Base-by-base conservation (phyloP, 1,140 invertebrate species). In the Camponotus pennsylvanicus region DNA sequence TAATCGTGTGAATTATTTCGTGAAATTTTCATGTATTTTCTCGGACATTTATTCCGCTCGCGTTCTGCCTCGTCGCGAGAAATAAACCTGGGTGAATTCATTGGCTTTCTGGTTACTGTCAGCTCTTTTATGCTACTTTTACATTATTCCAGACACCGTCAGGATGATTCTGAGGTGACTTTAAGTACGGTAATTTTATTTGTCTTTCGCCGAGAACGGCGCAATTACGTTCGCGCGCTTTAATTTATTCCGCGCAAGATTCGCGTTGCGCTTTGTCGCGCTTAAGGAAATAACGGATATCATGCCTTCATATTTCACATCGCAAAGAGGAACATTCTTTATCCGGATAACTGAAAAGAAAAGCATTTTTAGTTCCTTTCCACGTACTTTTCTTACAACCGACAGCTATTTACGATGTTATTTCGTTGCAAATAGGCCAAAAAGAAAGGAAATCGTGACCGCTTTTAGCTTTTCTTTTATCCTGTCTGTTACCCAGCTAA, bases 221-320 rank as follows among this genome's bases (percentile, higher is more conserved):
- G 52, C 78, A 40, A 71, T 82, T 71, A 71, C 66, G 21, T 59
- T 82, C 11, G 57, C 70, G 55, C 40, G 40, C 40, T 83, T 83
- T 83, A 83, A 83, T 83, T 83, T 83, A 83, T 83, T 83, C 69
- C 40, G 67, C 13, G 61, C 40, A 42, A 49, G 42, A 83, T 61
- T 52, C 49, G 57, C 55, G 40, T 69, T 55, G 57, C 45, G 79
- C 79, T 63, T 61, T 83, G 61, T 83, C 79, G 45, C 55, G 59
- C 42, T 83, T 83, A 83, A 83, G 79, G 34, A 21, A 61, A 21
- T 63, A 59, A 73, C 40, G n/a, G 79, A 63, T 75, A 83, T 83
- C 69, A 73, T 55, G 67, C 69, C n/a, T 67, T 18, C 69, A 73
- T 42, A 73, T 73, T 83, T 83, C 69, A 83, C 45, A 63, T 83